Base-by-base conservation (phyloP, 2,797 vertebrate genomes). In the Mus spretus region DNA sequence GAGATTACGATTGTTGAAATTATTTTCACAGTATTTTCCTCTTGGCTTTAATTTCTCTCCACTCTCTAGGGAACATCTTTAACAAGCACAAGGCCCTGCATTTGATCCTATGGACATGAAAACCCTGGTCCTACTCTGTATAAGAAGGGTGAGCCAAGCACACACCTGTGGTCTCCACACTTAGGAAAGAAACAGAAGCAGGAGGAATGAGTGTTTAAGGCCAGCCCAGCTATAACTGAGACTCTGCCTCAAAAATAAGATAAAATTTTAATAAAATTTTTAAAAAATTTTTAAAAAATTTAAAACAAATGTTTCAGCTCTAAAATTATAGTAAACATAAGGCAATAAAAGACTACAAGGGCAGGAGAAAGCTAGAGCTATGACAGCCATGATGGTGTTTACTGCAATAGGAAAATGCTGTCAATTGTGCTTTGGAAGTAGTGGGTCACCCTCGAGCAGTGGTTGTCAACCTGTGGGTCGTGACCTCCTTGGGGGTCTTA, bases 41-140 rank as follows among this genome's bases (percentile, higher is more conserved):
- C 37, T 78, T 96, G 74, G 81, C 20, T 70, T 67, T 77, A 89
- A 11, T 93, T 93, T 96, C 70, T 96, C 70, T 95, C 74, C 77
- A 57, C 80, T 89, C 34, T 94, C 93, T n/a, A 81, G 57, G 59
- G 14, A 20, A 1, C 11, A 17, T 47, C 31, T 14, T 75, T 50
- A 63, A 59, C n/a, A 82, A 81, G 24, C 4, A 26, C 15, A 44
- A 74, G 11, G 70, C 47, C 47, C 20, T 75, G n/a, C 47, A 28
- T 75, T 72, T 93, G 55, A 82, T 63, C n/a, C 26, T 34, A 65
- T 65, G 67, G 14, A 83, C 50, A 89, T n/a, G 83, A 65, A 93
- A 96, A 93, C 40, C 61, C 75, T 94, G 53, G 31, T 79, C 93
- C 78, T 91, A 67, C 79, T 78, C 81, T 90, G 12, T 81, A 15